phyloP scores from a whole-genome alignment of 2,888 invertebrate genomes.

The Xylophagus ater region DNA sequence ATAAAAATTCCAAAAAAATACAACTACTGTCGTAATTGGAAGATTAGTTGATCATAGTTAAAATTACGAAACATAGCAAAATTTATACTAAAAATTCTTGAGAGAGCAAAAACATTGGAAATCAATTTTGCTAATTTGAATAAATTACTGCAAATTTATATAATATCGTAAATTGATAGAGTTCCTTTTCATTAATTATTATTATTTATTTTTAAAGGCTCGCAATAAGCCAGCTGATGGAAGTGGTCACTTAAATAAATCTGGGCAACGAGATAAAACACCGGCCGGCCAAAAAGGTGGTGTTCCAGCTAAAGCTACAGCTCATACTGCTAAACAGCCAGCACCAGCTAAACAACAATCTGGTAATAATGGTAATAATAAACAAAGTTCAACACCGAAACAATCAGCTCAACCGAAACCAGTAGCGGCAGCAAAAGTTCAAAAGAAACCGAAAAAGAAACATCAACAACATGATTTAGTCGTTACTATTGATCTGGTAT shows the following conservation, averaged over 20 bases:
- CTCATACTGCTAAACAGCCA: conserved; percentile 40
- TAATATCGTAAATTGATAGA: too few species aligned
- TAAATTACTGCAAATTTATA: too few species aligned
- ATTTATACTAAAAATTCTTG: too few species aligned
- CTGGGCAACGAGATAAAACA: conserved; percentile 33
- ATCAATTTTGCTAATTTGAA: too few species aligned
- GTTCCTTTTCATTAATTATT: not conserved
- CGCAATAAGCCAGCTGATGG: conserved; percentile 75
- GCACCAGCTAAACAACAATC: conserved; percentile 48
- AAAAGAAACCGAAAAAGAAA: conserved; percentile 66
- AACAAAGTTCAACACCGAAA: conserved; percentile 21
- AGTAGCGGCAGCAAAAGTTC: conserved; percentile 46
- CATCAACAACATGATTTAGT: conserved; percentile 71
- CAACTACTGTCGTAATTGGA: too few species aligned
- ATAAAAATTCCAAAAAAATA: too few species aligned
- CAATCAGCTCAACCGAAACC: conserved; percentile 23
- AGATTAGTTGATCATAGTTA: too few species aligned
- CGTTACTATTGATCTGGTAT: conserved; percentile 73
- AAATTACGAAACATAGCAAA: too few species aligned
- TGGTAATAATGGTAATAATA: conserved; percentile 20
- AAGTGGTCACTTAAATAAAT: conserved; percentile 51
- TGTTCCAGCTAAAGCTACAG: conserved; percentile 50
- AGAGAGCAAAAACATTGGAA: too few species aligned
- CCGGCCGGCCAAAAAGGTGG: conserved; percentile 46
- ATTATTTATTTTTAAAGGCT: conserved; percentile 43